Base-by-base conservation (phyloP, 2,797 vertebrate species). In the Antrozous pallidus region DNA sequence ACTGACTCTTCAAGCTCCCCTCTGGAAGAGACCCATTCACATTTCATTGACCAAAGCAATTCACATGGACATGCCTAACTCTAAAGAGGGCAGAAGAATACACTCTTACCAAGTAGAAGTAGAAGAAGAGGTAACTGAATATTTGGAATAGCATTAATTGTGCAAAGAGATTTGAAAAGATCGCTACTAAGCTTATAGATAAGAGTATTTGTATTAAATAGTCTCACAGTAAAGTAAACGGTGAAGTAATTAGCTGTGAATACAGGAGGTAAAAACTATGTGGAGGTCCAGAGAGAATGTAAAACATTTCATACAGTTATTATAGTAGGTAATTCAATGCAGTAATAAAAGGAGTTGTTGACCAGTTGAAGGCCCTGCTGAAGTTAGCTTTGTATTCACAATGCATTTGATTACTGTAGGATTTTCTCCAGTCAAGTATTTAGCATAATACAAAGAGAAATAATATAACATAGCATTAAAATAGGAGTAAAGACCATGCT, bases 361-460 rank as follows among this genome's bases (percentile, higher is more conserved):
- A 94, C 28, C 45, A 73, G 8, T 38, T 58, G n/a, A 96, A 94
- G 47, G 26, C 7, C 42, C 36, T 51, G 4, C 1, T 77, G 54
- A 84, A 87, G 26, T 91, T 92, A 92, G 26, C 14, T 93, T 28
- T 89, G 10, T 77, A 73, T 67, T 87, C 28, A 75, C 63, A 91
- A 92, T 81, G 6, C 31, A 91, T 42, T 26, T 88, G 71, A 90
- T 79, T 17, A 47, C 18, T 65, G 42, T 74, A 61, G 82, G 45
- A 70, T 65, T 77, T 22, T 94, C 24, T 89, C 33, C 38, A 92
- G 38, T 89, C 22, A 83, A 94, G 67, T 12, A 93, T 84, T 92
- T 86, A 91, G 47, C 51, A 84, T 73, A 65, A 49, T 26, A 92
- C 61, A 22, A 11, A 88, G 61, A 81, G 17, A 73, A 87, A 87